A percentile compares a stretch with the other conserved stretches of the same genome.
Conservation (phyloP, 2,797 vertebrate species). For the Poecilia gillii region DNA sequence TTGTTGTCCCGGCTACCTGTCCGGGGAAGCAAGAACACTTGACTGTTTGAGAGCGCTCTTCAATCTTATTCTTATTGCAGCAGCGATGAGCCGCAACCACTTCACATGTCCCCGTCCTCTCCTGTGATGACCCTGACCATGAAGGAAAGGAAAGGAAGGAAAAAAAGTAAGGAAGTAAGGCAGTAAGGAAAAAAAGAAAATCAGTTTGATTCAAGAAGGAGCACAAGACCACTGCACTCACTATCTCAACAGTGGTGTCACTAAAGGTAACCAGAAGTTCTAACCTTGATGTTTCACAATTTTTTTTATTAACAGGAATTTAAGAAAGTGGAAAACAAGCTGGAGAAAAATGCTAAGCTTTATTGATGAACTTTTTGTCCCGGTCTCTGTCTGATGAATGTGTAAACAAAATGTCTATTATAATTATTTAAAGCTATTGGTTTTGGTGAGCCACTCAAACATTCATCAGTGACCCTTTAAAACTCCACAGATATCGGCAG, state of each 20-base stretch:
- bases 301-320: background rate
- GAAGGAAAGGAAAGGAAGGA: too few relatives aligned
- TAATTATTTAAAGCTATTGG: background rate
- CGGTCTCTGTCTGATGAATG: background rate
- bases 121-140: constrained; percentile 83
- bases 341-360: background rate
- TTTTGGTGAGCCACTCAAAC: background rate
- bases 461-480: background rate
- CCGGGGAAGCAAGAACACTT: constrained; percentile 97
- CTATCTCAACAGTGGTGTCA: background rate
- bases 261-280: background rate
- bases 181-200: constrained; percentile 14
- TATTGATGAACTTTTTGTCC: background rate
- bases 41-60: constrained; percentile 94
- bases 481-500: background rate
- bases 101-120: constrained; percentile 93
- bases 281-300: background rate
- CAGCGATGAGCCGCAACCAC: constrained; percentile 93
- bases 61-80: constrained; percentile 96
- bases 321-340: background rate
- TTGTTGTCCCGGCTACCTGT: constrained; percentile 94
- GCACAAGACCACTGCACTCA: background rate
- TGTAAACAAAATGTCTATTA: background rate
- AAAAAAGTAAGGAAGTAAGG: too few relatives aligned
- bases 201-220: constrained; percentile 4